Conservation (phyloP, 2,888 invertebrate genomes). For the Drosophila kambysellisi region DNA sequence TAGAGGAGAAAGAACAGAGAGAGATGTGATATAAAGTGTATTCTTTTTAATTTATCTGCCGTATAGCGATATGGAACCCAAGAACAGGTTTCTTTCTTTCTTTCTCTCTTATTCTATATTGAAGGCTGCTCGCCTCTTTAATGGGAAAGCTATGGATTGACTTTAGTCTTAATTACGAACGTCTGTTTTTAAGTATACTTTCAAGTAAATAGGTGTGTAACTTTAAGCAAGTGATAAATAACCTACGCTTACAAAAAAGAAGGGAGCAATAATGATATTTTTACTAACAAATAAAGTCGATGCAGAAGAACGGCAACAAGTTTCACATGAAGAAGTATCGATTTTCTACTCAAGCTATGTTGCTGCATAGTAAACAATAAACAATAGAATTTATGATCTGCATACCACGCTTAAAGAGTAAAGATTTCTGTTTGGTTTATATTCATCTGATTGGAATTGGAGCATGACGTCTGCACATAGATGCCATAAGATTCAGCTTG, state of each 20-base stretch:
- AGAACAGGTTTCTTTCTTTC: constrained; percentile 40
- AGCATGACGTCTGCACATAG: constrained; percentile 31
- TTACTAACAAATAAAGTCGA: neutral
- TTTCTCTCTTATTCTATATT: constrained; percentile 9
- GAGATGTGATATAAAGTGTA: constrained; percentile 19
- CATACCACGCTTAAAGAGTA: neutral
- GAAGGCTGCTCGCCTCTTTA: constrained; percentile 6
- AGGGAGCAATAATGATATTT: neutral
- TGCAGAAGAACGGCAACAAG: constrained; percentile 9
- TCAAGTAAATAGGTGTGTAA: neutral
- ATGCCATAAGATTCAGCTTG: constrained; percentile 18
- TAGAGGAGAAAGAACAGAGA: constrained; percentile 15
- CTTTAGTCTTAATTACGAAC: constrained; percentile 17
- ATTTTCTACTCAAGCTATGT: neutral
- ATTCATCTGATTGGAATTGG: constrained; percentile 22
- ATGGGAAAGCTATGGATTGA: constrained; percentile 13
- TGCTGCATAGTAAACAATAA: neutral
- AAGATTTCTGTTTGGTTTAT: neutral
- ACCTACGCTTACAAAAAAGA: neutral
- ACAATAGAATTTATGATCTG: neutral
- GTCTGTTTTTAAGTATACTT: neutral
- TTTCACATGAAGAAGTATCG: neutral
- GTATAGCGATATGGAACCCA: constrained; percentile 28
- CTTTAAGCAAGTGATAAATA: neutral
- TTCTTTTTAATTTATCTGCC: constrained; percentile 46